These are phyloP conservation scores for Galeopsomyia nigrocyanea DNA, from an alignment of 2,888 invertebrate species.

Conservation along the genomic window DNA sequence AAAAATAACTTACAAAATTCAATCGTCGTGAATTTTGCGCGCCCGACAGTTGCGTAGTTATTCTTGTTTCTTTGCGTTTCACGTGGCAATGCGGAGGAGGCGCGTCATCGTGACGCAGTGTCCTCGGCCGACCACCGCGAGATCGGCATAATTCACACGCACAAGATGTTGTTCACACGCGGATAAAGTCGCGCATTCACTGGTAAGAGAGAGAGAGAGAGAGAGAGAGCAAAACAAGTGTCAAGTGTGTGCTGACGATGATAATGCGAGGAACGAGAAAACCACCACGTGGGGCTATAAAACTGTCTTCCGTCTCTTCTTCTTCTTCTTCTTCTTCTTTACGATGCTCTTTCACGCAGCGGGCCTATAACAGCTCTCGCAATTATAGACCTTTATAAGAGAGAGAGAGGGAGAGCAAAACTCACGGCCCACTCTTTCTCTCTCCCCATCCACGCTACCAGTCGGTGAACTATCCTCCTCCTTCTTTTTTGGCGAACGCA, in stretches of 20 bases:
- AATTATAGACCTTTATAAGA: slow-evolving; percentile 21
- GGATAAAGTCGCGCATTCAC: slow-evolving; percentile 17
- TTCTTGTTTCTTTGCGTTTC: too few species aligned
- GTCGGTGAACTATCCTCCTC: background rate
- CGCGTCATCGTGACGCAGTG: slow-evolving; percentile 33
- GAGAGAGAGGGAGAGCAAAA: slow-evolving; percentile 12
- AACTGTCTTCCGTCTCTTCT: slow-evolving; percentile 70
- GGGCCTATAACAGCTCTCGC: slow-evolving; percentile 50
- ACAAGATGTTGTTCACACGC: slow-evolving; percentile 17
- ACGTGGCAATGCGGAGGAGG: slow-evolving; percentile 12
- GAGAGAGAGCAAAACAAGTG: background rate
- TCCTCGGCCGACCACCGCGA: slow-evolving; percentile 7
- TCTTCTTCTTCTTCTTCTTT: slow-evolving; percentile 67
- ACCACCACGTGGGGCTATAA: slow-evolving; percentile 65
- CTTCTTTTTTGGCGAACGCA: too few species aligned
- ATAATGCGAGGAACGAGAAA: slow-evolving; percentile 51
- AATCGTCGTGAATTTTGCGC: too few species aligned
- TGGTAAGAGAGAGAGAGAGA: background rate
- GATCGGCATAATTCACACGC: slow-evolving; percentile 35
- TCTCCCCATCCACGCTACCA: slow-evolving; percentile 23
- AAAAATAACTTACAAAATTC: too few species aligned
- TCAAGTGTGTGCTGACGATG: slow-evolving; percentile 41
- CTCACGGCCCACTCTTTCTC: slow-evolving; percentile 20
- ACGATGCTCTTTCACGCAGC: slow-evolving; percentile 61
- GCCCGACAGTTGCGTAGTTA: too few species aligned